Conservation (phyloP, 2,888 invertebrate species). For the Ecdyonurus torrentis region DNA sequence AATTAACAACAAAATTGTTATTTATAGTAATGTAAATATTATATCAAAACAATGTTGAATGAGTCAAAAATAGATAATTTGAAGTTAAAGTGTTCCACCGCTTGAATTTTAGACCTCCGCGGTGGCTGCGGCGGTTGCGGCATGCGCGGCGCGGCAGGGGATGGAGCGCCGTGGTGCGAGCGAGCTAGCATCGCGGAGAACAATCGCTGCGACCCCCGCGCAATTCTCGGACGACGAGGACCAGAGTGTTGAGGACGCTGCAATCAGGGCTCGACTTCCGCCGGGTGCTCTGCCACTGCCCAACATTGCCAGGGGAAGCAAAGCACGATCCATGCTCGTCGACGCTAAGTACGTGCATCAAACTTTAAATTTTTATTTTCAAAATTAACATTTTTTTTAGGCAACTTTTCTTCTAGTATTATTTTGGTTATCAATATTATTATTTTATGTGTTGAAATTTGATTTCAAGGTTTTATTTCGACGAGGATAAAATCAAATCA, state of each 20-base stretch:
- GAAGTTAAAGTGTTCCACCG: too few relatives aligned
- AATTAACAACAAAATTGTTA: too few relatives aligned
- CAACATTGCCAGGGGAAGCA: conserved; percentile 13
- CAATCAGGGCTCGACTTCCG: background rate
- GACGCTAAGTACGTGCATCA: conserved; percentile 10
- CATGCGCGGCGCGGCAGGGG: background rate
- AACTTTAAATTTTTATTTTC: too few relatives aligned
- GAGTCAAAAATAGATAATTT: background rate
- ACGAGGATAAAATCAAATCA: too few relatives aligned
- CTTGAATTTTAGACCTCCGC: background rate
- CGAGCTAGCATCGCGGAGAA: background rate
- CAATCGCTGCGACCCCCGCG: background rate
- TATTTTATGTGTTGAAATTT: too few relatives aligned
- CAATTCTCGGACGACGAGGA: background rate
- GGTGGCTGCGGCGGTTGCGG: background rate
- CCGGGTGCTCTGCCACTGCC: background rate
- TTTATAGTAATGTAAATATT: too few relatives aligned
- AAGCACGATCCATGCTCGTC: conserved; percentile 21
- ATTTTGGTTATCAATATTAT: too few relatives aligned
- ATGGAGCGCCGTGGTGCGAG: background rate
- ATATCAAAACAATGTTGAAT: too few relatives aligned
- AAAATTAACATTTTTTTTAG: too few relatives aligned
- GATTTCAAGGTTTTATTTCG: too few relatives aligned
- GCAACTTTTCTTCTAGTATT: too few relatives aligned
- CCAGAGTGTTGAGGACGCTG: background rate